Evolutionary conservation across 2,888 invertebrate species (phyloP), one percentile per base, ranked within the genome.

Genomic region (Allophyes oxyacanthae): DNA sequence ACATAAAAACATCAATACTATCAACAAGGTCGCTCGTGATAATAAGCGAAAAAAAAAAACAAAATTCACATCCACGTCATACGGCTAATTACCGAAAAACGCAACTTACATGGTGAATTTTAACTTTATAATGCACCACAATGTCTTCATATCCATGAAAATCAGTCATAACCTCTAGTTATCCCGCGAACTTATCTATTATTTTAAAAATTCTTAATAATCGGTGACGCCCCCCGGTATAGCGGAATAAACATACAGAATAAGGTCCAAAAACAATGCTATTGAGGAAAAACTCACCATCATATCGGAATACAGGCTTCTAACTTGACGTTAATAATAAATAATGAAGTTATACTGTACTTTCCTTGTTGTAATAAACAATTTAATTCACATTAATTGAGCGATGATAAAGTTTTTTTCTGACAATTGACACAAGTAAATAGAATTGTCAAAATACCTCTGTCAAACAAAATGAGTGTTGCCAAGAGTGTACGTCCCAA

Each of bases 221-320:
- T 34, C 46, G 82, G 82, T 49, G 69, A 87, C 87, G 86, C 88
- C 88, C 87, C 87, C 86, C 75, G 77, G 67, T 50, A 56, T 56
- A 33, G 54, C 15, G n/a, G 25, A 20, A 20, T 57, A 59, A 59
- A 43, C 38, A 58, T 41, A 20, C 1, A 10, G 32, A 52, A 57
- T 40, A 26, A 10, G 5, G 8, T 1, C 5, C 15, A 37, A 34
- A 53, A 38, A 25, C n/a, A 20, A 25, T 5, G 7, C 9, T 7
- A 11, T 36, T 6, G 4, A 5, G 36, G 25, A 10, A 45, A 51
- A 59, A 77, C 89, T 85, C 65, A 90, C 89, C 89, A 90, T 90
- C 89, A 90, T 90, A 51, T 82, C 86, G 68, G 49, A 57, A 32
- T 40, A 36, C 30, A 62, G 45, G 30, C 49, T 52, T 26, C 50